Conservation (phyloP, 2,888 invertebrate species). For the Pterobdella sp. region DNA sequence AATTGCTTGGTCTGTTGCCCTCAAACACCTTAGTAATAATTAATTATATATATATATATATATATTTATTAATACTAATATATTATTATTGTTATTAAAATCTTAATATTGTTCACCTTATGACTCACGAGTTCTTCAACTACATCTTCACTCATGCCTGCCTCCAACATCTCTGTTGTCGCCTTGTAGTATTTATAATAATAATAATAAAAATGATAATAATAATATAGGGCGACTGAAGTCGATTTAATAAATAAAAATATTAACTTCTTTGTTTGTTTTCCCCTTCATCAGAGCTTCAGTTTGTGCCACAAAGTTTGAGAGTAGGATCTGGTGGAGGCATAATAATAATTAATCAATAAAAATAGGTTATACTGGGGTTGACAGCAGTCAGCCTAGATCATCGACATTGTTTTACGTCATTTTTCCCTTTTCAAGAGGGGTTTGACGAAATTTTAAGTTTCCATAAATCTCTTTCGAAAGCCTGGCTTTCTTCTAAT, state of each 20-base stretch:
- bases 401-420: too few species aligned
- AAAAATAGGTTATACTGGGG: too few species aligned
- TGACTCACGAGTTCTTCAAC: background rate
- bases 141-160: background rate
- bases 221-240: background rate
- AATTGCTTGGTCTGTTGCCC: constrained; percentile 94
- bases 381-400: too few species aligned
- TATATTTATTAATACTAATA: background rate
- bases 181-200: background rate
- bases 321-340: constrained; percentile 66
- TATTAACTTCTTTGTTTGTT: constrained; percentile 58
- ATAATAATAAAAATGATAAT: background rate
- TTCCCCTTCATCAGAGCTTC: constrained; percentile 90
- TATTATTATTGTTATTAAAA: background rate
- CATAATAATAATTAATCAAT: too few species aligned
- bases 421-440: too few species aligned
- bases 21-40: constrained; percentile 64
- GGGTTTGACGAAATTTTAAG: too few species aligned
- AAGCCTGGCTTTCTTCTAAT: too few species aligned
- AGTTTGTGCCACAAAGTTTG: constrained; percentile 96
- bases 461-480: too few species aligned
- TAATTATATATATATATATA: background rate
- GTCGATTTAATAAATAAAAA: constrained; percentile 37
- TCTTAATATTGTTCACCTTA: background rate
- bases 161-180: background rate